Percentiles rank a stretch among this genome's conserved stretches.
These are phyloP conservation scores for Champsocephalus esox DNA, from an alignment of 2,797 vertebrate genomes.

Conservation along the genomic window DNA sequence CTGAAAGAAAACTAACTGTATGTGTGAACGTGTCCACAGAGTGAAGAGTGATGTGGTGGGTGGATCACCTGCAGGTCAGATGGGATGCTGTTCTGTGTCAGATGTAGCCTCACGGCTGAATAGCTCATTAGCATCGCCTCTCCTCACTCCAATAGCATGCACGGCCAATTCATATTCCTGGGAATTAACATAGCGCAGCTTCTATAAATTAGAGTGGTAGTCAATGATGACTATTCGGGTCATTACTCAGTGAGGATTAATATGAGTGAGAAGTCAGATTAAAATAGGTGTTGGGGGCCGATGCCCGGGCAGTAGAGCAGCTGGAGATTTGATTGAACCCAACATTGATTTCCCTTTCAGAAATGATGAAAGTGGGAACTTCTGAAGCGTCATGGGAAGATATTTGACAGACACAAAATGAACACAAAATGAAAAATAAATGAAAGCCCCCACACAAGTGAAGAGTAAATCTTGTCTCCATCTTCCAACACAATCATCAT, in stretches of 20 bases:
- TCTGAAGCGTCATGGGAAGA: neutral
- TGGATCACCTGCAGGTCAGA: neutral
- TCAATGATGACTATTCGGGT: slow-evolving; percentile 31
- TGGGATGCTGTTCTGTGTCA: neutral
- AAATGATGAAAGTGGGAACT: slow-evolving; percentile 10
- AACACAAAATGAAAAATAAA: neutral
- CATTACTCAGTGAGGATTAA: slow-evolving; percentile 29
- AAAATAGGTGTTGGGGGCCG: neutral
- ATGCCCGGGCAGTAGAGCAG: neutral
- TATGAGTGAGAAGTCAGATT: slow-evolving; percentile 14
- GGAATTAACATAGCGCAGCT: neutral
- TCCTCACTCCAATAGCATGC: neutral
- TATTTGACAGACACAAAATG: neutral
- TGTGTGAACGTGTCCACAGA: neutral
- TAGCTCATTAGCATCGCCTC: slow-evolving; percentile 8
- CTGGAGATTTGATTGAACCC: neutral
- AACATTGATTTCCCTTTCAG: neutral
- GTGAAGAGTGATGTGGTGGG: neutral
- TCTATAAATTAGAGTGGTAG: slow-evolving; percentile 17
- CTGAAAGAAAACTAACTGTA: neutral
- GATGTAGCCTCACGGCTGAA: neutral
- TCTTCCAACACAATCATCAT: neutral
- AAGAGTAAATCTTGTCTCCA: neutral
- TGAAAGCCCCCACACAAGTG: neutral
- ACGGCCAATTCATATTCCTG: neutral